phyloP scores from a whole-genome alignment of 2,797 vertebrate species.

The Poeciliopsis turneri region DNA sequence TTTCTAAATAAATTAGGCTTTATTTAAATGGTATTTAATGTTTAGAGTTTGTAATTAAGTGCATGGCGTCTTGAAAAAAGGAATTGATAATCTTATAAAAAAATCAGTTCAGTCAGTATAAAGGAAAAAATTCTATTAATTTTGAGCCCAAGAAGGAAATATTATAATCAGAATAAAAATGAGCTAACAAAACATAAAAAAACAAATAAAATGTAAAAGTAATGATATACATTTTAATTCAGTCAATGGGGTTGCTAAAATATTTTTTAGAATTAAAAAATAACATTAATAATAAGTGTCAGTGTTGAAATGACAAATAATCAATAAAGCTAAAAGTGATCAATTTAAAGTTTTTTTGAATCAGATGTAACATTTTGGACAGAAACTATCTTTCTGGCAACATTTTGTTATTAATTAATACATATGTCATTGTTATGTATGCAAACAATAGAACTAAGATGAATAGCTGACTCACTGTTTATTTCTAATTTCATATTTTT shows the following conservation, averaged over 20 bases:
- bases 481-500: not conserved
- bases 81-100: not conserved
- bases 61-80: not conserved
- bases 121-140: not conserved
- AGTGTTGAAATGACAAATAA: not conserved
- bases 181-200: not conserved
- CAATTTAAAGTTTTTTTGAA: not conserved
- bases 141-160: not conserved
- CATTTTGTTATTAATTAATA: not conserved
- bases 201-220: not conserved
- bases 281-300: not conserved
- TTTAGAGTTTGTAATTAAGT: not conserved
- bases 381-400: not conserved
- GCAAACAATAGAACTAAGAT: not conserved
- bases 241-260: not conserved
- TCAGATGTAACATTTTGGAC: not conserved
- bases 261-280: not conserved
- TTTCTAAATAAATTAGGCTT: not conserved
- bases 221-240: not conserved
- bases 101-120: not conserved
- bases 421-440: not conserved
- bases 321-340: not conserved
- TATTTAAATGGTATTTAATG: not conserved
- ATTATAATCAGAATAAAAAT: not conserved
- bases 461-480: not conserved